Evolutionary conservation across 2,888 invertebrate genomes (phyloP).

Genomic region (Chloromyia formosa): DNA sequence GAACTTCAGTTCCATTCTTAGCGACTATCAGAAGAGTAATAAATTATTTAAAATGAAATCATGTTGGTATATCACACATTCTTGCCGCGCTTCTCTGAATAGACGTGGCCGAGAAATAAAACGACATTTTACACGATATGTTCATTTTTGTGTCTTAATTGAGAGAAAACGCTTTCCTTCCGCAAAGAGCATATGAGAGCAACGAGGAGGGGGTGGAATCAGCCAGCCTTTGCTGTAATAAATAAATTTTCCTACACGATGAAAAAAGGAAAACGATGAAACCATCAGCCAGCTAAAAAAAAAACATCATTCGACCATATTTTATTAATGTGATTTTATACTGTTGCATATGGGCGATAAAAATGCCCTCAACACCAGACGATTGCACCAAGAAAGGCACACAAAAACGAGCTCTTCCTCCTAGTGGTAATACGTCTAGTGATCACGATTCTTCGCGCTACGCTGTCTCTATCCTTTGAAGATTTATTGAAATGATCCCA

Average conservation of each 20-base stretch:
- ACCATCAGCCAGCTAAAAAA: neutral
- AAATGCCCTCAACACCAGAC: neutral
- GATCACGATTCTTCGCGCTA: conserved; percentile 15
- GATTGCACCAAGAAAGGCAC: neutral
- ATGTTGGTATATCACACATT: conserved; percentile 11
- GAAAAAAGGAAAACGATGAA: neutral
- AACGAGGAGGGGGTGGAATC: neutral
- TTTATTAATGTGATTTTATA: conserved; percentile 4
- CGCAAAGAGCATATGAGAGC: no score
- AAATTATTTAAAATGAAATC: conserved; percentile 36
- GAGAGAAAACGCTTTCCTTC: conserved; percentile 3
- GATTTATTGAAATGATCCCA: conserved; percentile 22
- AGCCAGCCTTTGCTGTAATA: neutral
- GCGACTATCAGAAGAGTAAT: conserved; percentile 28
- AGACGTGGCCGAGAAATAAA: neutral
- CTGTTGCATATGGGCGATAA: neutral
- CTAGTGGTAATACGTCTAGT: conserved; percentile 1
- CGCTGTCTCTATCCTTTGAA: neutral
- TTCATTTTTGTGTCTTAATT: conserved; percentile 28
- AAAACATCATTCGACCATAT: neutral
- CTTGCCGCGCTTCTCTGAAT: neutral
- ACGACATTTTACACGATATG: conserved; percentile 16
- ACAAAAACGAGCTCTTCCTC: no score
- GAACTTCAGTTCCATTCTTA: neutral
- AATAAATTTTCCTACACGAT: neutral